Percentiles rank a stretch among this genome's conserved stretches.
Conservation (phyloP, 2,888 invertebrate genomes). For the Seladonia tumulorum region DNA sequence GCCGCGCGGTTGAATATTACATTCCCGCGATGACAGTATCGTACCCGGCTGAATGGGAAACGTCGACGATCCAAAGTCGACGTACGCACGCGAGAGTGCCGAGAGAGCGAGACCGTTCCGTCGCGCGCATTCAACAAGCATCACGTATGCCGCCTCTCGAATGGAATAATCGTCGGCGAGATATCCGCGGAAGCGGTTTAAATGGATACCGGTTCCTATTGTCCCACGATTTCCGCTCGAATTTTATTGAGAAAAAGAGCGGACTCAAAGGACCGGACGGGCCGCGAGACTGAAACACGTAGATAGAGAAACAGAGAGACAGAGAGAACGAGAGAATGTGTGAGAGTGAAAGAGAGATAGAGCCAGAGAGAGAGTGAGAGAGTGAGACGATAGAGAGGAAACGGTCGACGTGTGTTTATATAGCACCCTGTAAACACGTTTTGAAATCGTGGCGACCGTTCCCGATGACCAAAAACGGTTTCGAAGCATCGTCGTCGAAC, state of each 20-base stretch:
- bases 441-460: background rate
- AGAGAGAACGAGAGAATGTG: background rate
- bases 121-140: constrained; percentile 6
- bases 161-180: constrained; percentile 3
- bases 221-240: constrained; percentile 15
- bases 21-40: constrained; percentile 29
- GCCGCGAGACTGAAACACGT: background rate
- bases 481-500: background rate
- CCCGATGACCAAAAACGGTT: background rate
- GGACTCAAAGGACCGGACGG: constrained; percentile 7
- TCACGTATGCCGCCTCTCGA: background rate
- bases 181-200: background rate
- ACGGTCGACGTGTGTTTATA: constrained; percentile 45
- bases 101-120: background rate
- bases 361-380: background rate
- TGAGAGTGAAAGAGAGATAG: background rate
- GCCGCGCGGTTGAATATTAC: constrained; percentile 9
- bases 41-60: constrained; percentile 20
- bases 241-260: background rate
- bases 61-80: constrained; percentile 25
- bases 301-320: background rate
- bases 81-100: constrained; percentile 4
- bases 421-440: constrained; percentile 46
- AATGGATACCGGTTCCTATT: background rate
- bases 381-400: background rate